phyloP scores from a whole-genome alignment of 2,888 invertebrate species.

The Hemicrepidius hirtus region DNA sequence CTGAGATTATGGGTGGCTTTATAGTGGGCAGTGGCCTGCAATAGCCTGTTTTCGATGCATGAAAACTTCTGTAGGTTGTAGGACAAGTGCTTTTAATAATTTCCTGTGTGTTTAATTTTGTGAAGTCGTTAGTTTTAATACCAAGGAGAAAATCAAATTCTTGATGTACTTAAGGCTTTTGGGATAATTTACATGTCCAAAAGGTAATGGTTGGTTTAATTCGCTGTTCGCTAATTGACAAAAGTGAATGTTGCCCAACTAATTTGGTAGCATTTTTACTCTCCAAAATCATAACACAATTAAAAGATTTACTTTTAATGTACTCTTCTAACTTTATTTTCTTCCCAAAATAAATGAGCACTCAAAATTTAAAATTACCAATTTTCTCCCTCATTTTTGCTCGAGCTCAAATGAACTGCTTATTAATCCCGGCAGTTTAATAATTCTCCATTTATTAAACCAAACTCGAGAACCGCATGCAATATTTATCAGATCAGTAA shows the following conservation, averaged over 20 bases:
- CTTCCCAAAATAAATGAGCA: slow-evolving; percentile 37
- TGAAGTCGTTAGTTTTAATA: no score
- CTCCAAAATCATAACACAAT: slow-evolving; percentile 31
- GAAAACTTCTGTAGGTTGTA: no score
- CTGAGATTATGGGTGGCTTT: no score
- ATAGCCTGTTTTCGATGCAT: no score
- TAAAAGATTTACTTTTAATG: slow-evolving; percentile 37
- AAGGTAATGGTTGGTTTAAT: no score
- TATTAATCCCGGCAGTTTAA: slow-evolving; percentile 42
- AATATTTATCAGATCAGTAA: slow-evolving; percentile 36
- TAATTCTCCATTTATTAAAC: slow-evolving; percentile 42
- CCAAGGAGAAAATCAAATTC: no score
- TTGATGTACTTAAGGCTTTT: no score
- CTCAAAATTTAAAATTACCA: slow-evolving; percentile 40
- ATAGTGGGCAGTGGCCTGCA: no score
- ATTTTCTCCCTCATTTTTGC: slow-evolving; percentile 41
- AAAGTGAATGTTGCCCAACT: background rate
- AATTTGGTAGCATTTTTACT: slow-evolving; percentile 21
- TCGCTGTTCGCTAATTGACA: slow-evolving; percentile 2
- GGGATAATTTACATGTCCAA: no score
- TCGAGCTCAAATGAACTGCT: slow-evolving; percentile 37
- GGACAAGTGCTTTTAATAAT: no score
- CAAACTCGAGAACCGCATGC: slow-evolving; percentile 37
- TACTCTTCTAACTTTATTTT: slow-evolving; percentile 33
- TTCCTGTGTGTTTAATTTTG: no score